Conservation (phyloP, 2,797 vertebrate genomes). For the Uromys caudimaculatus region DNA sequence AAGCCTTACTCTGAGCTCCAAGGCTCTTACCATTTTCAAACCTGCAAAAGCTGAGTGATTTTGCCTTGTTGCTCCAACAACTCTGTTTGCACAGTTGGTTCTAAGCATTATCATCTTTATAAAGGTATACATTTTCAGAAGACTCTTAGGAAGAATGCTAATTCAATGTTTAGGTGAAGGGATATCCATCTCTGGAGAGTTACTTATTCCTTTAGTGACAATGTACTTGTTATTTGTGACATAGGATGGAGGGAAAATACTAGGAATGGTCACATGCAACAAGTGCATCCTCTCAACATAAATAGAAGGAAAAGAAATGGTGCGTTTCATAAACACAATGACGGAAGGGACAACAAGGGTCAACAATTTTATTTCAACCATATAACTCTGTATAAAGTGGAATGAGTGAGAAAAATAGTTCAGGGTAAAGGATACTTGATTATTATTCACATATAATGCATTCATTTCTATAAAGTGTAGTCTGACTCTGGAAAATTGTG, state of each 20-base stretch:
- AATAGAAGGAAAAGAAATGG: slow-evolving; percentile 7
- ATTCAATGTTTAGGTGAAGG: background rate
- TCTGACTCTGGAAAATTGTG: background rate
- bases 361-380: slow-evolving; percentile 28
- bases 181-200: background rate
- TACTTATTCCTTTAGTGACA: background rate
- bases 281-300: slow-evolving; percentile 4
- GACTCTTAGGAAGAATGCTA: slow-evolving; percentile 3
- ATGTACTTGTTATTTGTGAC: background rate
- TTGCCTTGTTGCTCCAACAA: background rate
- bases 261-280: background rate
- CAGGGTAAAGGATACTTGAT: background rate
- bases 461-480: background rate
- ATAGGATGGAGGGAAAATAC: background rate
- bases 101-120: background rate
- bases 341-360: background rate
- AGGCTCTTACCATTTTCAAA: background rate
- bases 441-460: background rate
- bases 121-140: slow-evolving; percentile 19
- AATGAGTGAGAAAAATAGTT: background rate
- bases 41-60: background rate
- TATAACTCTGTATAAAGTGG: slow-evolving; percentile 5
- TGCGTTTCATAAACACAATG: background rate
- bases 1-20: background rate
- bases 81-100: slow-evolving; percentile 26